phyloP scores from a whole-genome alignment of 2,888 invertebrate genomes.

The Pedicia rivosa region DNA sequence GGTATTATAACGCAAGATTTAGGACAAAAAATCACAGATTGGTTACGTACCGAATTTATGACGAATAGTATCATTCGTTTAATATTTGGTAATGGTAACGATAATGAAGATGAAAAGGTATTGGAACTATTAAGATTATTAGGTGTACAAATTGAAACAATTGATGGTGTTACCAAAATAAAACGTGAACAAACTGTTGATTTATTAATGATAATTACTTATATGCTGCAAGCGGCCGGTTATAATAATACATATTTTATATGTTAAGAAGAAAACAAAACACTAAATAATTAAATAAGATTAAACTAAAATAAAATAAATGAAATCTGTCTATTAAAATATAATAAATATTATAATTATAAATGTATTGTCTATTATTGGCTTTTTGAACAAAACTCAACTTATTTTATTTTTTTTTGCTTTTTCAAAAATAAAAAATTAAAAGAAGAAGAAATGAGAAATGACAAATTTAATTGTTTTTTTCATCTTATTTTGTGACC shows the following conservation, averaged over 20 bases:
- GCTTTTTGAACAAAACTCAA: no score
- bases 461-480: no score
- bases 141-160: conserved; percentile 9
- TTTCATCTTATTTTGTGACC: no score
- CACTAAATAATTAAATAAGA: no score
- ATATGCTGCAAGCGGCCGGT: conserved; percentile 11
- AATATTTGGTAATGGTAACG: not conserved
- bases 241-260: conserved; percentile 12
- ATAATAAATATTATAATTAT: no score
- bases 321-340: no score
- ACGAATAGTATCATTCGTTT: conserved; percentile 3
- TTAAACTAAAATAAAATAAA: no score
- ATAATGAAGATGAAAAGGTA: conserved; percentile 1
- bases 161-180: conserved; percentile 4
- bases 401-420: no score
- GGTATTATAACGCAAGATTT: conserved; percentile 11
- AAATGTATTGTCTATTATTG: no score
- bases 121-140: conserved; percentile 1
- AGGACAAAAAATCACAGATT: conserved; percentile 10
- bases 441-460: no score
- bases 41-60: conserved; percentile 10
- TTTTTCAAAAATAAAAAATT: no score
- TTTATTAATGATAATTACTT: conserved; percentile 10
- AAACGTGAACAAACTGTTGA: conserved; percentile 7
- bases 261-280: not conserved